Percentiles rank a stretch among this genome's conserved stretches.
These are phyloP conservation scores for Tachyglossus aculeatus DNA, from an alignment of 2,797 vertebrate genomes.

Conservation along the genomic window DNA sequence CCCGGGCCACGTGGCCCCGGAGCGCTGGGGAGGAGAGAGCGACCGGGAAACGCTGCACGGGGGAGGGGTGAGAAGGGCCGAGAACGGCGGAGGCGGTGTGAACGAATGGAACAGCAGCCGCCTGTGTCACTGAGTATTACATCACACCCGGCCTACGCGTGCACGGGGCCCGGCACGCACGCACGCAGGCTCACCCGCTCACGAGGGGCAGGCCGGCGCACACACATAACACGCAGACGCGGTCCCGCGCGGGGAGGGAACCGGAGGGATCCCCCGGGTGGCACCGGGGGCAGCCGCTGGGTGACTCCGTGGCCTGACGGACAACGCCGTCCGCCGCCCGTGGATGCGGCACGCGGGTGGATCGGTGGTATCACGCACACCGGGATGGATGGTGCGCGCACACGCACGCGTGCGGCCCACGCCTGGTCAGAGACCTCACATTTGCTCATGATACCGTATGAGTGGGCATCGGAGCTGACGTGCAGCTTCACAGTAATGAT, in stretches of 20 bases:
- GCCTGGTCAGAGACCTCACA: too few relatives aligned
- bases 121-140: constrained; percentile 70
- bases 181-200: background rate
- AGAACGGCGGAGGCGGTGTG: constrained; percentile 64
- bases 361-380: background rate
- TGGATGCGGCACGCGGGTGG: too few relatives aligned
- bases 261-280: background rate
- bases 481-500: too few relatives aligned
- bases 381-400: too few relatives aligned
- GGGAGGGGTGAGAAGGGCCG: constrained; percentile 57
- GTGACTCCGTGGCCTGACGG: background rate
- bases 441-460: too few relatives aligned
- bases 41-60: constrained; percentile 56
- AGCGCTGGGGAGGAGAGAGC: constrained; percentile 40
- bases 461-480: too few relatives aligned
- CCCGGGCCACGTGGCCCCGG: constrained; percentile 30
- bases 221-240: background rate
- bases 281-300: background rate
- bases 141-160: constrained; percentile 73
- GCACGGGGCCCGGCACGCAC: constrained; percentile 52
- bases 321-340: background rate
- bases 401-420: too few relatives aligned
- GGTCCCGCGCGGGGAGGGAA: background rate
- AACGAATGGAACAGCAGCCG: constrained; percentile 62
- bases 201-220: background rate